Evolutionary conservation across 2,797 vertebrate genomes (phyloP).

Genomic region (Acrossocheilus wenchowensis): DNA sequence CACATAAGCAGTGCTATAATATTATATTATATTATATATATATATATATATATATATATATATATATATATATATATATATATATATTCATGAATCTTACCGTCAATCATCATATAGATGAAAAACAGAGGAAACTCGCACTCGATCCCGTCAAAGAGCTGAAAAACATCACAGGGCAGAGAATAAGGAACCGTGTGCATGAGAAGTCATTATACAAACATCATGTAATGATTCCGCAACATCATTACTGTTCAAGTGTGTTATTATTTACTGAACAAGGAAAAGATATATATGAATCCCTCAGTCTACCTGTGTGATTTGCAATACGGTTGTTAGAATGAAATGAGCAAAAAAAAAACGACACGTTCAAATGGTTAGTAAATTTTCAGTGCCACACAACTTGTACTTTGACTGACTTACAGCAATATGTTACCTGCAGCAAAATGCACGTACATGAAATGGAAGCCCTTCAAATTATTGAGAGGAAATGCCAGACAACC

Average conservation of each 20-base stretch:
- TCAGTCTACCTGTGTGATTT: background rate
- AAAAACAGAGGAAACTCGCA: slow-evolving; percentile 99
- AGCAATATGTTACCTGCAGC: background rate
- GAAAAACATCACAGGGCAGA: slow-evolving; percentile 65
- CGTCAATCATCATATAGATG: slow-evolving; percentile 98
- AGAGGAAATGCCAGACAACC: slow-evolving; percentile 35
- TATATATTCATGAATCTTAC: slow-evolving; percentile 77
- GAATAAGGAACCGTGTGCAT: background rate
- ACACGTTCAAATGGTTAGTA: background rate
- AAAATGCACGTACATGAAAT: background rate
- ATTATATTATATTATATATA: no score
- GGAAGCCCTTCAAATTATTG: background rate
- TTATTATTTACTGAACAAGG: background rate
- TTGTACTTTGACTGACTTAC: slow-evolving; percentile 6
- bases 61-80: no score
- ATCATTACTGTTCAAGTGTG: background rate
- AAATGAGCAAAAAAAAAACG: background rate
- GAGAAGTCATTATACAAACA: slow-evolving; percentile 2
- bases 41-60: no score
- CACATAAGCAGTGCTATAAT: background rate
- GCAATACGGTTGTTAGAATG: background rate
- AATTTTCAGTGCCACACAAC: background rate
- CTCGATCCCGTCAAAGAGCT: slow-evolving; percentile 98
- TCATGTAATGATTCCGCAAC: slow-evolving; percentile 3
- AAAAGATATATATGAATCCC: background rate